phyloP scores from a whole-genome alignment of 2,113 vertebrate species.

The Cryptomyrus ogoouensis region DNA sequence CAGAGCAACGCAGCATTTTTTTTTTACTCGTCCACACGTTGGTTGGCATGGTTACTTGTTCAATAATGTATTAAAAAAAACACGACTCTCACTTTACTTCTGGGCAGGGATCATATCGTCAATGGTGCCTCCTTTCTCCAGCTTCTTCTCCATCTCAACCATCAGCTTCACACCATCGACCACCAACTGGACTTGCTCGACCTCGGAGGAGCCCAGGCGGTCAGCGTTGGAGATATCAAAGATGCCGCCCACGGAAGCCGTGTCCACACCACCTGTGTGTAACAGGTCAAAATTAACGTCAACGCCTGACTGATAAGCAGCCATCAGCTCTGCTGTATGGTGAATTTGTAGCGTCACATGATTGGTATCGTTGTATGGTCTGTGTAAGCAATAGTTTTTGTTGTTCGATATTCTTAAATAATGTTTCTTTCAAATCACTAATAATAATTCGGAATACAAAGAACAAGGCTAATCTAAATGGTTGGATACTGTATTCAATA shows the following conservation, averaged over 20 bases:
- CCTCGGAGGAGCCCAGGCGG: constrained; percentile 89
- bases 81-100: constrained; percentile 67
- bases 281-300: not conserved
- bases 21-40: constrained; percentile 33
- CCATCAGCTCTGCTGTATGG: not conserved
- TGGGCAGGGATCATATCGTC: constrained; percentile 93
- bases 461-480: not conserved
- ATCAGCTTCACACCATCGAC: constrained; percentile 95
- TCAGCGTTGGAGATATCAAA: constrained; percentile 96
- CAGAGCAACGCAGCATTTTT: constrained; percentile 25
- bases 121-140: constrained; percentile 85
- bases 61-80: constrained; percentile 46
- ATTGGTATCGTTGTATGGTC: not conserved
- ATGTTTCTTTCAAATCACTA: not conserved
- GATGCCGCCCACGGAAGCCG: constrained; percentile 81
- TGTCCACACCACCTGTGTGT: constrained; percentile 83
- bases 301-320: not conserved
- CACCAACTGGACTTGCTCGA: constrained; percentile 89
- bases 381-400: not conserved
- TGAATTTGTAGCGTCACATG: not conserved
- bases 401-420: not conserved
- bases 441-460: not conserved
- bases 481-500: not conserved
- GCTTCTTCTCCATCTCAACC: constrained; percentile 96
- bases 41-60: constrained; percentile 46